phyloP scores from a whole-genome alignment of 2,113 vertebrate species.

The Cathartes aura region DNA sequence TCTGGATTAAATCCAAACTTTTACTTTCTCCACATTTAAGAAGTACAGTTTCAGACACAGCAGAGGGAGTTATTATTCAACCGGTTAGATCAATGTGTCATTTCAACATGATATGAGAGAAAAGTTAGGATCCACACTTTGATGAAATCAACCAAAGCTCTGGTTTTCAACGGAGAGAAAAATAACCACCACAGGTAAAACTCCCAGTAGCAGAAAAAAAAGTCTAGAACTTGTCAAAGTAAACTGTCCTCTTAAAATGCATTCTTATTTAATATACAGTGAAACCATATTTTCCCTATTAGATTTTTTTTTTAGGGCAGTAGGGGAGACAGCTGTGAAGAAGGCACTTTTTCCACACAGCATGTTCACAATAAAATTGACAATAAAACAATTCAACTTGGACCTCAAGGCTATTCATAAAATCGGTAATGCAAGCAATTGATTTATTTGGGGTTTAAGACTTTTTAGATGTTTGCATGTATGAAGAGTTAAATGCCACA shows the following conservation, averaged over 20 bases:
- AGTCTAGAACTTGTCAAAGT: background rate
- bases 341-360: background rate
- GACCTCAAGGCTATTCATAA: background rate
- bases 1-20: background rate
- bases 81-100: background rate
- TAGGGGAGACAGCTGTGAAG: background rate
- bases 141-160: background rate
- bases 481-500: background rate
- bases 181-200: background rate
- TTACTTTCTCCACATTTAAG: background rate
- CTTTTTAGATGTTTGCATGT: background rate
- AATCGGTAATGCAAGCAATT: background rate
- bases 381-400: background rate
- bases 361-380: background rate
- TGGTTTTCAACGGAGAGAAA: background rate
- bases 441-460: background rate
- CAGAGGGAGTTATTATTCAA: background rate
- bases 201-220: background rate
- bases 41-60: background rate
- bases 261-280: background rate
- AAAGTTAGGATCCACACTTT: background rate
- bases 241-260: background rate
- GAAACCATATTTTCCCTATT: background rate
- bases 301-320: fast-evolving
- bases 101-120: background rate